A percentile compares a stretch with the other conserved stretches of the same genome.
Evolutionary conservation across 2,113 vertebrate genomes (phyloP).

Genomic region (Leucopsar rothschildi): DNA sequence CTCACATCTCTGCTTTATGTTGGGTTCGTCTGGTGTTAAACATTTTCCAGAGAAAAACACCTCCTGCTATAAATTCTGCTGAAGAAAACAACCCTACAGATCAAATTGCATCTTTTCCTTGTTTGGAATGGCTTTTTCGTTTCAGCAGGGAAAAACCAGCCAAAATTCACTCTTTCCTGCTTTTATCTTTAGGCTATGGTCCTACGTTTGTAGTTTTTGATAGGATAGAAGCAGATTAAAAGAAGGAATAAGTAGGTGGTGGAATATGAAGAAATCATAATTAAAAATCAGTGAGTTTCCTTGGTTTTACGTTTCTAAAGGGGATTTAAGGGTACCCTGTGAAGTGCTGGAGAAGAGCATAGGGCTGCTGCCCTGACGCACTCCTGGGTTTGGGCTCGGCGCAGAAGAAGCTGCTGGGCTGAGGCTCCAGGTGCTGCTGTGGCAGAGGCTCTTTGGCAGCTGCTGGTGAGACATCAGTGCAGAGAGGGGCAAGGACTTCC

Average conservation of each 20-base stretch:
- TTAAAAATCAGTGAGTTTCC: not conserved
- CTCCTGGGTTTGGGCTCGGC: not conserved
- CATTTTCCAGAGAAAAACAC: not conserved
- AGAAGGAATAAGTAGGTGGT: not conserved
- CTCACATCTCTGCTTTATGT: not conserved
- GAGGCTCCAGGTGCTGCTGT: not conserved
- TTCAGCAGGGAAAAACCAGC: not conserved
- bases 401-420: not conserved
- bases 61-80: not conserved
- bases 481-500: not conserved
- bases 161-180: not conserved
- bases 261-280: not conserved
- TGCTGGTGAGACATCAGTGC: not conserved
- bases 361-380: not conserved
- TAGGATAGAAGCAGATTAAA: not conserved
- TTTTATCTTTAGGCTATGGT: not conserved
- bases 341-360: not conserved
- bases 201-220: not conserved
- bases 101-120: not conserved
- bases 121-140: not conserved
- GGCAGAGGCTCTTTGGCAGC: not conserved
- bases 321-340: rapidly evolving
- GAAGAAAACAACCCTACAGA: not conserved
- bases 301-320: not conserved
- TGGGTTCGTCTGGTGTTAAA: not conserved